Evolutionary conservation across 2,888 invertebrate species (phyloP), one percentile per base, ranked within the genome.

Genomic region (Pasiphila rectangulata): DNA sequence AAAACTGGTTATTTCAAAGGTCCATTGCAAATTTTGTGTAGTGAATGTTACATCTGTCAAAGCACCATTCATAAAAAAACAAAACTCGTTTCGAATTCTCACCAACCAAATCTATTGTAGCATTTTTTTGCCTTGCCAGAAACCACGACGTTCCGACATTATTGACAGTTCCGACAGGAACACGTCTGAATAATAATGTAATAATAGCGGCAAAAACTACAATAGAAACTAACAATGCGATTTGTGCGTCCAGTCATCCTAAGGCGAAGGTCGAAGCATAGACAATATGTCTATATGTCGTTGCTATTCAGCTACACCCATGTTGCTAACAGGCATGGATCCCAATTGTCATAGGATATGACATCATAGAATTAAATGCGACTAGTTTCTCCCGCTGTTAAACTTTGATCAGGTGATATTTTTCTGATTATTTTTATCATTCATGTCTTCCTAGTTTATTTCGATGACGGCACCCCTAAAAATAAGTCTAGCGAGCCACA

Each of bases 221-320:
- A 54, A 56, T 53, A 44, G 27, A 48, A 45, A 35, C 6, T 27
- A 29, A 54, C 56, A 59, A 54, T 48, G 56, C 35, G 41, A 23
- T 39, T 36, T 45, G 47, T 38, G 49, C 40, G 47, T 52, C 41
- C 50, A 41, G 54, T 51, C 54, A 54, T 54, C 40, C 47, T 9
- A 54, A 54, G 48, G 40, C 42, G 54, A 54, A 60, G 59, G 57
- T 53, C 50, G 51, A 17, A 4, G 15, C 30, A 29, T 34, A 37
- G 35, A 39, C 54, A 49, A 46, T 37, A 47, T 37, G 44, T 41
- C 29, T 27, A 35, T 38, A 32, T 40, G 48, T 54, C 50, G 46
- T 46, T 21, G 25, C 4, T 12, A 10, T 12, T 41, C 45, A 27
- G 30, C 44, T 40, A 16, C 32, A 17, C 17, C 32, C 32, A 32